phyloP scores from a whole-genome alignment of 2,797 vertebrate species.

The Chromis chromis region DNA sequence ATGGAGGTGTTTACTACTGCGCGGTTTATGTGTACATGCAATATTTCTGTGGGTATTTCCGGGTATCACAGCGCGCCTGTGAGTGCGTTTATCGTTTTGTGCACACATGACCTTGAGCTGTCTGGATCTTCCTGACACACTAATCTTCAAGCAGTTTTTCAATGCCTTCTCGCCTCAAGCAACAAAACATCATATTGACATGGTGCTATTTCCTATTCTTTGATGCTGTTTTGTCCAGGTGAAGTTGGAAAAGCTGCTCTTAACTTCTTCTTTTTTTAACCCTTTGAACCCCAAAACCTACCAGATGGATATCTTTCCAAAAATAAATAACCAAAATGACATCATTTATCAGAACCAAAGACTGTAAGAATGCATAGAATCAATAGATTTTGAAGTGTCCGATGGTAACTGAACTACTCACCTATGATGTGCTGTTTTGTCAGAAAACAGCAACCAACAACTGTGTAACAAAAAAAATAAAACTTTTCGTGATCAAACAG shows the following conservation, averaged over 20 bases:
- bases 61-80: not conserved
- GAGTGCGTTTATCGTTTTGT: not conserved
- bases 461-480: no score
- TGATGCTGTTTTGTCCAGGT: conserved; percentile 16
- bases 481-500: no score
- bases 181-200: conserved; percentile 45
- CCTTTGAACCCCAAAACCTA: no score
- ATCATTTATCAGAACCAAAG: no score
- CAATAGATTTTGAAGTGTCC: no score
- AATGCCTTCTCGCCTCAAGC: conserved; percentile 33
- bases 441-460: no score
- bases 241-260: conserved; percentile 20
- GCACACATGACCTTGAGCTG: conserved; percentile 36
- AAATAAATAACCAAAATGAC: no score
- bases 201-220: conserved; percentile 41
- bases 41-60: conserved; percentile 4
- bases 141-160: conserved; percentile 41
- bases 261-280: not conserved
- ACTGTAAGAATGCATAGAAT: no score
- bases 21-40: not conserved
- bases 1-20: not conserved
- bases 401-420: no score
- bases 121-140: conserved; percentile 21
- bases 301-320: no score
- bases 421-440: no score